Evolutionary conservation across 2,888 invertebrate genomes (phyloP).

Genomic region (Ichneumoninae sp.): DNA sequence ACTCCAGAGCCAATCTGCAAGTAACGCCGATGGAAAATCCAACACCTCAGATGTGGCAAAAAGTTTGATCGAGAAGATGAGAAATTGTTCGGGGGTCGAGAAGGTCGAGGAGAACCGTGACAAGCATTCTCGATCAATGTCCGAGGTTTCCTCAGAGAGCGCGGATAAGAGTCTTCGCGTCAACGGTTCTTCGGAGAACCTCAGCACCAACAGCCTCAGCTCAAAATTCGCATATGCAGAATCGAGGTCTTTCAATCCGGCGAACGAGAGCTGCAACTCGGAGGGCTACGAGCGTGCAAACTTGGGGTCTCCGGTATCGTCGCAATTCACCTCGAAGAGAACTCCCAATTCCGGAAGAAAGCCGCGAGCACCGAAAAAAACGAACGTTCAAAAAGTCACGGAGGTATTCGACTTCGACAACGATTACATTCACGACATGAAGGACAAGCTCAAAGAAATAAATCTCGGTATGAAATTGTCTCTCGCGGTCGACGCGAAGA

Average conservation of each 20-base stretch:
- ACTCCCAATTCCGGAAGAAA: background rate
- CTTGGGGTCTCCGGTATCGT: background rate
- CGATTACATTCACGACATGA: slow-evolving; percentile 45
- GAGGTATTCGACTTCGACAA: background rate
- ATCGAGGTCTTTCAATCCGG: background rate
- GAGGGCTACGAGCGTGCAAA: background rate
- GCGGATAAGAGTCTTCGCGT: too few relatives aligned
- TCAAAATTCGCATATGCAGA: background rate
- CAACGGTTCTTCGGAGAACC: too few relatives aligned
- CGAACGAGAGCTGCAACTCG: background rate
- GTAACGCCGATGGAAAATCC: background rate
- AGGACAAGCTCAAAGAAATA: slow-evolving; percentile 10
- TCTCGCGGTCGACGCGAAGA: background rate
- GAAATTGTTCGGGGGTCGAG: too few relatives aligned
- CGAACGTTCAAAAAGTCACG: background rate
- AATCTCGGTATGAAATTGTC: slow-evolving; percentile 27
- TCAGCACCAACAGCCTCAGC: too few relatives aligned
- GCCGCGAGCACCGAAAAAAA: background rate
- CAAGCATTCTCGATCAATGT: background rate
- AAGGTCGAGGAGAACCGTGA: background rate
- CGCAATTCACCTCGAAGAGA: background rate
- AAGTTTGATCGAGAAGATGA: too few relatives aligned
- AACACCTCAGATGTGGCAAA: too few relatives aligned
- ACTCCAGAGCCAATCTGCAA: background rate
- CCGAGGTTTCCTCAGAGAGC: background rate